These are phyloP conservation scores for Poecilia picta DNA, from an alignment of 2,797 vertebrate species.

Conservation along the genomic window DNA sequence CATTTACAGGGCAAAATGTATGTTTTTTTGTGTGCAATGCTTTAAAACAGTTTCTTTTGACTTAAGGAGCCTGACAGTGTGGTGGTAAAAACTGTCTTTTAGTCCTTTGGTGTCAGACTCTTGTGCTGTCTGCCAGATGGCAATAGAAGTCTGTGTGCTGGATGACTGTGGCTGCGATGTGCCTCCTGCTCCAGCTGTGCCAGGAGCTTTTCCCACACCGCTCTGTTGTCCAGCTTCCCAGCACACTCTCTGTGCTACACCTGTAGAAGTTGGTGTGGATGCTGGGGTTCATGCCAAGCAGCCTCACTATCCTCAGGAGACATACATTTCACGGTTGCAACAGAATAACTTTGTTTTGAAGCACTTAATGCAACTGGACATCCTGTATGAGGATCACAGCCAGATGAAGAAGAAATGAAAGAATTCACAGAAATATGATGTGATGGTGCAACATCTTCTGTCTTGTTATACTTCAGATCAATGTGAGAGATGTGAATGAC, in stretches of 20 bases:
- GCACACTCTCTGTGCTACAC: neutral
- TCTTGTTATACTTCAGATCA: neutral
- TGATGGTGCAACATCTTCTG: neutral
- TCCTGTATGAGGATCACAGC: neutral
- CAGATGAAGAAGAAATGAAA: neutral
- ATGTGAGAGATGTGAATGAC: neutral
- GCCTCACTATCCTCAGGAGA: neutral
- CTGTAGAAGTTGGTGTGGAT: neutral
- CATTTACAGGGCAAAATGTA: neutral
- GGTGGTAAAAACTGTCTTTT: neutral
- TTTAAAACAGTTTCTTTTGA: neutral
- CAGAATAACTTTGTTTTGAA: neutral
- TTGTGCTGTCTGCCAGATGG: neutral
- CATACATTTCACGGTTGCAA: neutral
- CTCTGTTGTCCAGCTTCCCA: neutral
- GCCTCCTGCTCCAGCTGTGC: neutral
- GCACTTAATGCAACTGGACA: neutral
- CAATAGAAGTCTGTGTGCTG: neutral
- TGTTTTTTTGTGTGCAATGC: neutral
- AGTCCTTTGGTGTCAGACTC: neutral
- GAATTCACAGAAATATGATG: neutral
- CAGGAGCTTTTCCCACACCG: neutral
- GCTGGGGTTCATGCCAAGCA: neutral
- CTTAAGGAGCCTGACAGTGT: neutral
- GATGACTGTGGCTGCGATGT: neutral